A percentile compares a stretch with the other conserved stretches of the same genome.
Evolutionary conservation across 1,140 invertebrate genomes (phyloP).

Genomic region (Meloidogyne hapla): DNA sequence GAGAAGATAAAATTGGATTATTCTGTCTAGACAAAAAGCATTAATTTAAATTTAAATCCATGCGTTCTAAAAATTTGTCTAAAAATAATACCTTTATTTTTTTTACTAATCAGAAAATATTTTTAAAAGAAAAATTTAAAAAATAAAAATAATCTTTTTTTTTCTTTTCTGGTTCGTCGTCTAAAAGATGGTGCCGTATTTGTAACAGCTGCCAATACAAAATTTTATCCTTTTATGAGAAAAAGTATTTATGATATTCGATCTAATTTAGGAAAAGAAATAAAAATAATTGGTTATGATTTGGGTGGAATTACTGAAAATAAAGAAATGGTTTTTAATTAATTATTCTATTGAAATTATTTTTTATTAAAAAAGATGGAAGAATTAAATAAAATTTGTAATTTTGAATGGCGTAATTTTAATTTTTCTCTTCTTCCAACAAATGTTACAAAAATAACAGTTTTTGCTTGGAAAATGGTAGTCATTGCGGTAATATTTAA

Average conservation of each 20-base stretch:
- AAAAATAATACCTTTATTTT: too few relatives aligned
- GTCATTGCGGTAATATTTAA: constrained; percentile 10
- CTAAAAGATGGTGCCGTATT: neutral
- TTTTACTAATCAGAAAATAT: too few relatives aligned
- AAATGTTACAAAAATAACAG: neutral
- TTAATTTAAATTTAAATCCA: too few relatives aligned
- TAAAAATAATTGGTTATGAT: constrained; percentile 20
- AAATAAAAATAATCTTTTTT: neutral
- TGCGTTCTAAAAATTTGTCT: too few relatives aligned
- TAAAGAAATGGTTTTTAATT: constrained; percentile 14
- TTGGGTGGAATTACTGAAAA: constrained; percentile 15
- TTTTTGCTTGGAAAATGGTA: constrained; percentile 23
- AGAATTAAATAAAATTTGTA: constrained; percentile 14
- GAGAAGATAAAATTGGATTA: too few relatives aligned
- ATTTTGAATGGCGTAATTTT: constrained; percentile 7
- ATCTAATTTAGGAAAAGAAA: constrained; percentile 2
- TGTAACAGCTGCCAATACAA: neutral
- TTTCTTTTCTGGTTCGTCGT: neutral
- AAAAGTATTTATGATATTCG: neutral
- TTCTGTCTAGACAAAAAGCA: too few relatives aligned
- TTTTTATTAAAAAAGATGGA: constrained; percentile 1
- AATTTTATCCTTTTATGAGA: neutral
- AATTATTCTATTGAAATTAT: neutral
- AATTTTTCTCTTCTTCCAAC: constrained; percentile 9
- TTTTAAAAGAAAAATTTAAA: too few relatives aligned